Evolutionary conservation across 1,140 invertebrate species (phyloP), one percentile per base, ranked within the genome.

Genomic region (Ceratitis capitata): DNA sequence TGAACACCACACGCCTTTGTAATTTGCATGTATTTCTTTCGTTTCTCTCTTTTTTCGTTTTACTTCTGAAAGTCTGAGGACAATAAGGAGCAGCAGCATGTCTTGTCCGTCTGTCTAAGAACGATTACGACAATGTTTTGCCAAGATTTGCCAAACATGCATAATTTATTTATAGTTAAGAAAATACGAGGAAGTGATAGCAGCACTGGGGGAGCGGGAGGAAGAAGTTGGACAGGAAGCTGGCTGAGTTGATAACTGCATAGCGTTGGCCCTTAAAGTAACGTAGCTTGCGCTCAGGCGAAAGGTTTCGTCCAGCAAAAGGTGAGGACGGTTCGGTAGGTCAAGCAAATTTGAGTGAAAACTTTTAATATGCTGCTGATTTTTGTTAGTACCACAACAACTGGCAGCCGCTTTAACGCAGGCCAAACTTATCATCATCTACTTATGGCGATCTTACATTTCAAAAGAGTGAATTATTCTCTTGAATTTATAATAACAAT

Each of bases 91-190:
- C 2, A 14, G 5, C 1, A 19, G n/a, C 19, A 42, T 69, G 23
- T n/a, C 19, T 32, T 56, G 32, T 39, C 69, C 23, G 39, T 45
- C 69, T 47, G 39, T n/a, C n/a, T n/a, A n/a, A n/a, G n/a, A n/a
- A 45, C 69, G 69, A 45, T 78, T 78, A 78, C 69, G 69, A 78
- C 39, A 78, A 78, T 78, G 69, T 78, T 78, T 26, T 78, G 69
- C 69, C 69, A 78, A 78, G 69, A 78, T 78, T 78, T 78, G 12
- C 39, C 69, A 84, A 84, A 84, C 83, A 84, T 84, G 83, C 83
- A 84, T 84, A 84, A 84, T 56, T 84, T 84, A 84, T 84, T 84
- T 84, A 84, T 84, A 42, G 83, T 84, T 78, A 78, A 78, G 39
- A 78, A 78, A 78, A 35, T 26, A 45, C 32, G 9, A 39, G 0